Base-by-base conservation (phyloP, 2,888 invertebrate genomes). In the Pterostichus madidus region DNA sequence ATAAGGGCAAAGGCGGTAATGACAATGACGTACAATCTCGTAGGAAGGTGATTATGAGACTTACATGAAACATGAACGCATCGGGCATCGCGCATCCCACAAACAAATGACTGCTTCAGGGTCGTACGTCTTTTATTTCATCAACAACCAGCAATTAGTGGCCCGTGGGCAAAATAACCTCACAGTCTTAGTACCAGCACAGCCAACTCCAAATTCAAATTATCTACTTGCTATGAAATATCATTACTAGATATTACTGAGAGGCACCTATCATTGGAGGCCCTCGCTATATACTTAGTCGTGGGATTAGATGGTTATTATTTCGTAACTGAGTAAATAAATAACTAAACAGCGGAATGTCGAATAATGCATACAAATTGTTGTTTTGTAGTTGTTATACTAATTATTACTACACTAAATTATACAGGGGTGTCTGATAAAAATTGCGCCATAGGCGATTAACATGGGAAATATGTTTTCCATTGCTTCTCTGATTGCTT, bases 41-140 rank as follows among this genome's bases (percentile, higher is more conserved):
- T 56, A 56, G 56, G 56, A 17, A 56, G 56, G 13, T 10, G 10
- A 56, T 56, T 56, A 56, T 17, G 13, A 8, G 11, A n/a, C 39
- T 39, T 24, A 24, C 39, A 39, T 39, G 39, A 56, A 56, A 56
- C 56, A 56, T 56, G 24, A 56, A 17, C 11, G 24, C 15, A 17
- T 56, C 17, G 5, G 15, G 8, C 56, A 17, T 56, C 17, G 5
- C 56, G 8, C 56, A 17, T 56, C 56, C 56, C 56, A 56, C 56
- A 17, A 56, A 56, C 56, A 56, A 56, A 13, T 56, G 56, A 56
- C 35, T 35, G 13, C 64, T 32, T 64, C 64, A 64, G 64, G 64
- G 64, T 10, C 64, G 64, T 11, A 11, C 13, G n/a, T 64, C 35
- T 31, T 35, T 64, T 56, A 56, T 56, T 56, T 56, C 56, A 56